Conservation (phyloP, 2,113 vertebrate genomes). For the Plecotus auritus region DNA sequence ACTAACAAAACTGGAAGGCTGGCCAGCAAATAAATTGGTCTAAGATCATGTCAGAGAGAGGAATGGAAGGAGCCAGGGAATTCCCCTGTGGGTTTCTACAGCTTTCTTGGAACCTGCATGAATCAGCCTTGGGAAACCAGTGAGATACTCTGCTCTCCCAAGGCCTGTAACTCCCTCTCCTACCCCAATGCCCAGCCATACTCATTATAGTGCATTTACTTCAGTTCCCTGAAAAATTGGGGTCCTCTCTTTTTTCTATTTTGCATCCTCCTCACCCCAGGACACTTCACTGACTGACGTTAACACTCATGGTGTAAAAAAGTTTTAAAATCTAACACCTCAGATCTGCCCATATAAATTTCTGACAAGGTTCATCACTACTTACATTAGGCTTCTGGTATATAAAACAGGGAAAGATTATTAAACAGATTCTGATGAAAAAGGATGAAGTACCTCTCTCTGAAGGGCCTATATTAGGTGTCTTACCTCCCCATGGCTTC, state of each 20-base stretch:
- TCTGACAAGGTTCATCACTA: neutral
- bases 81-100: neutral
- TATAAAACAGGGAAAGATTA: neutral
- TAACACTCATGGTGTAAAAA: neutral
- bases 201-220: neutral
- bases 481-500: neutral
- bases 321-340: neutral
- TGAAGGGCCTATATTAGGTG: neutral
- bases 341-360: neutral
- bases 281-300: neutral
- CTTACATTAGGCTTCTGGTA: neutral
- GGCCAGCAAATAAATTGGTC: neutral
- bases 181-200: neutral
- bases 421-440: neutral
- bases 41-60: neutral
- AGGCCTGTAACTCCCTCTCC: neutral
- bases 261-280: neutral
- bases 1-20: neutral
- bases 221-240: neutral
- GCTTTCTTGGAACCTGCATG: neutral
- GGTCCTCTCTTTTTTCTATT: neutral
- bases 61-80: neutral
- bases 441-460: neutral
- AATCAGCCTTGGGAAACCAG: conserved; percentile 16
- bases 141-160: neutral